Conservation (phyloP, 2,113 vertebrate species). For the Spilogale gracilis region DNA sequence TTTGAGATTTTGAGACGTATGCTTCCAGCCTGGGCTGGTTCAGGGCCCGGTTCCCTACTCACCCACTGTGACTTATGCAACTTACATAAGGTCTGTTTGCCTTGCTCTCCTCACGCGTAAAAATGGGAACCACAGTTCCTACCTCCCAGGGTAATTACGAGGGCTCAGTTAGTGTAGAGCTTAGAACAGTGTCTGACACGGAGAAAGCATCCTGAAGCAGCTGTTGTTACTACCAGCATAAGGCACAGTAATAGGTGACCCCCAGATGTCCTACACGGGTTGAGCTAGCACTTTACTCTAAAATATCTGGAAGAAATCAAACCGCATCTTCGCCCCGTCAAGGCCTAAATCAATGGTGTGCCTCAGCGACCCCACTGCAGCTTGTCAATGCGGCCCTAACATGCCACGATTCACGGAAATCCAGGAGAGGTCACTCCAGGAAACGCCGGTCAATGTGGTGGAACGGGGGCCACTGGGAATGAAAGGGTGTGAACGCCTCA, state of each 20-base stretch:
- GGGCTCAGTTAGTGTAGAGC: not conserved
- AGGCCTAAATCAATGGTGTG: conserved; percentile 26
- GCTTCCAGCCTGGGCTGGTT: not conserved
- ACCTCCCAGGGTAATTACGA: not conserved
- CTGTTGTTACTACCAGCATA: not conserved
- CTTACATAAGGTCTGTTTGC: not conserved
- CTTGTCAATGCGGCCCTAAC: conserved; percentile 41
- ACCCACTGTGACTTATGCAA: not conserved
- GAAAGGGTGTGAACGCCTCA: conserved; percentile 50
- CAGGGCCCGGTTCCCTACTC: not conserved
- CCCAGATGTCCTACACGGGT: not conserved
- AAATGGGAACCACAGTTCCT: not conserved
- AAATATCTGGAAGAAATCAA: conserved; percentile 35
- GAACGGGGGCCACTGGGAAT: conserved; percentile 56
- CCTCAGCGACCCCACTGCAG: conserved; percentile 35
- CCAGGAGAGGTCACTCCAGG: conserved; percentile 65
- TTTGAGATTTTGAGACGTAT: not conserved
- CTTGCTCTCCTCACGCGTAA: not conserved
- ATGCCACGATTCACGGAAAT: conserved; percentile 37
- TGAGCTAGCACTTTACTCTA: conserved; percentile 19
- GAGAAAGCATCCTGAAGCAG: not conserved
- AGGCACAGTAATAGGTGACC: not conserved
- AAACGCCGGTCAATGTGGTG: conserved; percentile 48
- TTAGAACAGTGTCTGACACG: not conserved
- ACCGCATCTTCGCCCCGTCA: not conserved